Percentiles rank a stretch among this genome's conserved stretches.
These are phyloP conservation scores for Lindbergichthys nudifrons DNA, from an alignment of 2,797 vertebrate genomes.

Conservation along the genomic window DNA sequence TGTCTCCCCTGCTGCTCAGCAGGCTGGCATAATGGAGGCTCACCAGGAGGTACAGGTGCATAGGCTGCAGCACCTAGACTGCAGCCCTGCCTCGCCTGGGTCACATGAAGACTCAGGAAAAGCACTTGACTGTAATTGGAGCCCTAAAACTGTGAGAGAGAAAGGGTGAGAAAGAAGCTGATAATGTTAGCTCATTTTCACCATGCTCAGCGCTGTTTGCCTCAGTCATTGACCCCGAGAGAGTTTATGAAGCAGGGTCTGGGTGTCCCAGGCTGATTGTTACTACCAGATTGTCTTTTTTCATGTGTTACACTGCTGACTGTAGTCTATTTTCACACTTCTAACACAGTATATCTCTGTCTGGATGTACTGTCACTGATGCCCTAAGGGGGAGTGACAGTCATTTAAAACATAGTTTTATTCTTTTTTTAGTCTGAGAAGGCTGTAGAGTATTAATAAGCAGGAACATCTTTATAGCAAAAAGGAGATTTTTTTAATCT, in stretches of 20 bases:
- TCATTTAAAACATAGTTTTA: slow-evolving; percentile 17
- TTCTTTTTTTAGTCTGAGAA: slow-evolving; percentile 8
- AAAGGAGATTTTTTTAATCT: not conserved
- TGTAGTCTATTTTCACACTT: slow-evolving; percentile 47
- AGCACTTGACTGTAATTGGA: slow-evolving; percentile 78
- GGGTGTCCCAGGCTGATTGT: slow-evolving; percentile 39
- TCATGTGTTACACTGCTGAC: slow-evolving; percentile 30
- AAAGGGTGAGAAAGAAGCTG: slow-evolving; percentile 50
- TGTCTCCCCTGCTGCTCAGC: slow-evolving; percentile 85
- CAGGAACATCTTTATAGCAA: not conserved
- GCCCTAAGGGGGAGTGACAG: not conserved
- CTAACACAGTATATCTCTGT: slow-evolving; percentile 3
- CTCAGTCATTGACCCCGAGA: slow-evolving; percentile 32
- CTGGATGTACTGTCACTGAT: slow-evolving; percentile 23
- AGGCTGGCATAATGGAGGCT: slow-evolving; percentile 74
- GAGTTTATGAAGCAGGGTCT: slow-evolving; percentile 52
- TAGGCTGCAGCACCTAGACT: slow-evolving; percentile 68
- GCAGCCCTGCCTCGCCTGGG: slow-evolving; percentile 63
- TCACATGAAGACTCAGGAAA: slow-evolving; percentile 64
- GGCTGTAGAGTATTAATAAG: slow-evolving; percentile 28
- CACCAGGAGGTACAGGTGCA: slow-evolving; percentile 82
- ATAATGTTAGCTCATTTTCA: slow-evolving; percentile 67
- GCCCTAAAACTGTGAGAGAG: slow-evolving; percentile 49
- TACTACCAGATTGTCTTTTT: slow-evolving; percentile 42
- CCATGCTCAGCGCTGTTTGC: slow-evolving; percentile 24